Evolutionary conservation across 2,113 vertebrate genomes (phyloP), one percentile per base, ranked within the genome.

Genomic region (Halichoeres trimaculatus): DNA sequence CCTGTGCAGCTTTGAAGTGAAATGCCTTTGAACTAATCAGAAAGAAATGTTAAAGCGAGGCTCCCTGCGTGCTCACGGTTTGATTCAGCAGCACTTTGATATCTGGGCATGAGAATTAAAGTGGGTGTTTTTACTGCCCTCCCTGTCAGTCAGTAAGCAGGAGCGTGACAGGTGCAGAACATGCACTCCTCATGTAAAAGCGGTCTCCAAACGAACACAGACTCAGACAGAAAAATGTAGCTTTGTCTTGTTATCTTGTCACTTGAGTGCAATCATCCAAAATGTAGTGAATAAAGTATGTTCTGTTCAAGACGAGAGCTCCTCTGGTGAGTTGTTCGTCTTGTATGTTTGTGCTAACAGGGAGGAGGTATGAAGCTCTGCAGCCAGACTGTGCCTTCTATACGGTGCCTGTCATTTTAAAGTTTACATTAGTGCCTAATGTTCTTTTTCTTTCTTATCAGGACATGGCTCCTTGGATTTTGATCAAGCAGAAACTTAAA

Each of bases 1-100:
- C 24, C 30, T 51, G 48, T 73, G 61, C 23, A n/a, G 10, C 73
- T 85, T 80, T 85, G 57, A 79, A 83, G 70, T 76, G 52, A 85
- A 64, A 36, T 0, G 43, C 36, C 64, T 85, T 65, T 73, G 43
- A 84, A 70, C 54, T 47, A 56, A 57, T 74, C 30, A 52, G 23
- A 13, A 54, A 52, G 13, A 74, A 70, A 66, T 48, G 45, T 38
- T 48, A 69, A 74, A 65, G 50, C 24, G 2, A 53, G 48, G 14
- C 11, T 47, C 51, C 10, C 41, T 68, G 40, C 55, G 51, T 56
- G 45, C 52, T 53, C 58, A 24, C 41, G 41, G 41, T 53, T 76
- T 67, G 67, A 74, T 65, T 79, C 35, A 84, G 55, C 43, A 54
- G 63, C 36, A 54, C 77, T 63, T 75, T 76, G 63, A 78, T 84